phyloP scores from a whole-genome alignment of 2,888 invertebrate species.

The Dynastes maya region DNA sequence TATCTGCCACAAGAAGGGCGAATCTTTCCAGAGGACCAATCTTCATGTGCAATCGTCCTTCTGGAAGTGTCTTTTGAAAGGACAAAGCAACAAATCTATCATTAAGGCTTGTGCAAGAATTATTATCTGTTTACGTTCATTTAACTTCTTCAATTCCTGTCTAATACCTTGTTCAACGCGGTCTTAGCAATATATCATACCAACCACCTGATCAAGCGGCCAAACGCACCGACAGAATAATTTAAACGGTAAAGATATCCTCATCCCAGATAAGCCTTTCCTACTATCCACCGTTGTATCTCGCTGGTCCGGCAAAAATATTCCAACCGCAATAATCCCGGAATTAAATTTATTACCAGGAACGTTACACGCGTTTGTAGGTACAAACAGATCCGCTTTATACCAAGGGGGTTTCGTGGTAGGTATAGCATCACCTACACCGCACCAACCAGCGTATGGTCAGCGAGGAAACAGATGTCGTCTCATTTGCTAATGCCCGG shows the following conservation, averaged over 20 bases:
- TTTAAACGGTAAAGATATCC: constrained; percentile 7
- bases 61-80: no score
- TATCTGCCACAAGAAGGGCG: no score
- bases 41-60: no score
- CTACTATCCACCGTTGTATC: background rate
- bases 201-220: no score
- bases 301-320: constrained; percentile 4
- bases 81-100: no score
- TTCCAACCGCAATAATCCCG: constrained; percentile 25
- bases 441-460: constrained; percentile 12
- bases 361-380: background rate
- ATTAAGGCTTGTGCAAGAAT: no score
- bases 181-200: no score
- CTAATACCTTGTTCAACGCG: no score
- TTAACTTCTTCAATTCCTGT: no score
- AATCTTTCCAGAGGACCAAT: no score
- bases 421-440: background rate
- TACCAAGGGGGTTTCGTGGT: background rate
- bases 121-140: no score
- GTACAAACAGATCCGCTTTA: background rate
- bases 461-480: constrained; percentile 57
- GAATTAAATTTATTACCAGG: constrained; percentile 31
- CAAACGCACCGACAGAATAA: constrained; percentile 6
- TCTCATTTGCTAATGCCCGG: constrained; percentile 62
- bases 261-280: no score